Conservation (phyloP, 2,113 vertebrate genomes). For the Dasyornis broadbenti region DNA sequence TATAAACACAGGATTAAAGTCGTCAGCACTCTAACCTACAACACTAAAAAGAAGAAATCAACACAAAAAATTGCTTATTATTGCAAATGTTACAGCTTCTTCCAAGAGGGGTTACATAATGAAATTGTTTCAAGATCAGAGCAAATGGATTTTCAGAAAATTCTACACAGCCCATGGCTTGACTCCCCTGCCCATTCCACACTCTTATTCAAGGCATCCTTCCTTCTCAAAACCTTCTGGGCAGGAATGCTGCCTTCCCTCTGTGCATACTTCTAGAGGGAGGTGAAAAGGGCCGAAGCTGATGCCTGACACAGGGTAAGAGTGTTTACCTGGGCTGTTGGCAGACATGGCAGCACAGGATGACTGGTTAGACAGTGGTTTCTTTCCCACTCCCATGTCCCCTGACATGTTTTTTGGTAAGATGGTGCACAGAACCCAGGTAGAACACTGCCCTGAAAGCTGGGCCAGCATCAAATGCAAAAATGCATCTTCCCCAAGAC, state of each 20-base stretch:
- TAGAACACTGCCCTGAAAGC: background rate
- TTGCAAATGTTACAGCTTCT: background rate
- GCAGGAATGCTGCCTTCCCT: background rate
- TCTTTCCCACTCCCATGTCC: background rate
- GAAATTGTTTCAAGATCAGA: background rate
- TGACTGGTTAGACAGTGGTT: background rate
- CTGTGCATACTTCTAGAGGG: rapidly evolving
- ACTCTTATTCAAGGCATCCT: background rate
- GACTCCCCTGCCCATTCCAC: background rate
- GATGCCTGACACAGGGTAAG: background rate
- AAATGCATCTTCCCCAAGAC: background rate
- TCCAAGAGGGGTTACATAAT: background rate
- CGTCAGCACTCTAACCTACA: background rate
- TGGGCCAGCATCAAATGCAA: background rate
- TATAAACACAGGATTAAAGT: background rate
- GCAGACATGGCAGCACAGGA: background rate
- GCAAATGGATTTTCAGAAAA: background rate
- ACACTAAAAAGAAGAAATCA: background rate
- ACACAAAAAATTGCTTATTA: background rate
- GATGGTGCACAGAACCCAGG: background rate
- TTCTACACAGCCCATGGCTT: background rate
- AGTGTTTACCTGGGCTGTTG: rapidly evolving
- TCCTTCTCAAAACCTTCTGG: background rate
- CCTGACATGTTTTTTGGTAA: background rate
- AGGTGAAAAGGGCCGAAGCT: background rate